Base-by-base conservation (phyloP, 2,888 invertebrate species). In the Hyposoter dolosus region DNA sequence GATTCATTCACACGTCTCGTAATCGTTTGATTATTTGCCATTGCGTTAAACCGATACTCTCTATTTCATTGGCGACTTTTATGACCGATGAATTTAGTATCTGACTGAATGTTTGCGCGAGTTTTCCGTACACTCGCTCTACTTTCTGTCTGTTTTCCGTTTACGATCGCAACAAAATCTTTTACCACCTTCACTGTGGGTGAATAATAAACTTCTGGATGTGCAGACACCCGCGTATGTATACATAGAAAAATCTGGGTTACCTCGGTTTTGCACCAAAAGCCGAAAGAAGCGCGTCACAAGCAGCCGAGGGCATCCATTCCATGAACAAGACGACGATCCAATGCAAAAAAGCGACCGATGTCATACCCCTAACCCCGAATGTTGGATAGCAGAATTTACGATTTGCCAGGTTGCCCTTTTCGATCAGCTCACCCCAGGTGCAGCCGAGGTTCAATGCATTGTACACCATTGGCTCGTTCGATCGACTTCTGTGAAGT, bases 371-470 rank as follows among this genome's bases (percentile, higher is more conserved):
- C 28, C 90, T 90, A 63, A 92, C 72, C 32, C 92, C 90, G 53
- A 93, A 93, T n/a, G 89, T 91, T 79, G 93, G 93, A 78, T 93
- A 93, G 65, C 88, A 84, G 83, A 91, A 93, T 71, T 90, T 90
- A 40, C 83, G 83, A 76, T 86, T 89, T 60, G 89, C 92, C 32
- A 88, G 86, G 15, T 65, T 45, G n/a, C 92, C 90, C 23, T 91
- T 91, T 43, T 88, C 82, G 66, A 92, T 88, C 66, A 93, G 87
- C 2, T 90, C 90, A 12, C 85, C 81, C 93, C 93, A 93, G n/a
- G 91, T 91, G 78, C 92, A 92, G 9, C 88, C 89, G 35, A 93
- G 72, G 19, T 87, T 83, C 0, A 88, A 72, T 10, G 90, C 88
- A 82, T 93, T 93, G 79, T 91, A 93, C 10, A 90, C 89, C n/a